A percentile compares a stretch with the other conserved stretches of the same genome.
Conservation (phyloP, 2,797 vertebrate genomes). For the Megaceryle alcyon region DNA sequence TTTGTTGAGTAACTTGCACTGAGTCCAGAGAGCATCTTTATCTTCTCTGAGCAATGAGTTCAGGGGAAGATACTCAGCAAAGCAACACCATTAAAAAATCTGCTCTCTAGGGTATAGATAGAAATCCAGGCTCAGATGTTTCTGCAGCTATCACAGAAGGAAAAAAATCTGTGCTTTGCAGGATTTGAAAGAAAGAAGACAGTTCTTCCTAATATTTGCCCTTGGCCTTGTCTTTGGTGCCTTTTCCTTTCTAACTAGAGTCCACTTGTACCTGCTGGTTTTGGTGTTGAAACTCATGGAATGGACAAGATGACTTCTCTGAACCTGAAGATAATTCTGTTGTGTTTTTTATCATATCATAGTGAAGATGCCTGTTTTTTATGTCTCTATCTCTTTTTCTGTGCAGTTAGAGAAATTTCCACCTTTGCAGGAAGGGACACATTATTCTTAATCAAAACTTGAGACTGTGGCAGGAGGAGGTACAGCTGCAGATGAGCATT, state of each 20-base stretch:
- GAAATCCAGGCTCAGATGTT: background rate
- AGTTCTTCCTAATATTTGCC: background rate
- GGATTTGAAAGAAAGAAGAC: background rate
- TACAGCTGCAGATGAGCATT: slow-evolving; percentile 72
- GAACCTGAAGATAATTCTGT: background rate
- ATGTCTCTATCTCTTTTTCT: background rate
- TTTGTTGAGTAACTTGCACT: background rate
- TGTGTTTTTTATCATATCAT: background rate
- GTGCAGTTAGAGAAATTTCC: slow-evolving; percentile 43
- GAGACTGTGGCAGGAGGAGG: slow-evolving; percentile 49
- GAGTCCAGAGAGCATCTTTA: background rate
- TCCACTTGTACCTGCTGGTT: background rate
- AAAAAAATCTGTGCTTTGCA: background rate
- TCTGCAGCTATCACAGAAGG: background rate
- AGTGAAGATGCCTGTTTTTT: background rate
- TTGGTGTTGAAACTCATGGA: background rate
- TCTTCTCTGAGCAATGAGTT: background rate
- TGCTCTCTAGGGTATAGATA: background rate
- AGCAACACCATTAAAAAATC: background rate
- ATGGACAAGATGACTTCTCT: background rate
- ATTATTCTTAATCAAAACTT: slow-evolving; percentile 81
- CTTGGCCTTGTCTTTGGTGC: background rate
- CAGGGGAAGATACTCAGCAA: background rate
- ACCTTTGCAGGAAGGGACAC: slow-evolving; percentile 63
- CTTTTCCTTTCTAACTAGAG: background rate